Evolutionary conservation across 2,113 vertebrate species (phyloP).

Genomic region (Symphodus melops): DNA sequence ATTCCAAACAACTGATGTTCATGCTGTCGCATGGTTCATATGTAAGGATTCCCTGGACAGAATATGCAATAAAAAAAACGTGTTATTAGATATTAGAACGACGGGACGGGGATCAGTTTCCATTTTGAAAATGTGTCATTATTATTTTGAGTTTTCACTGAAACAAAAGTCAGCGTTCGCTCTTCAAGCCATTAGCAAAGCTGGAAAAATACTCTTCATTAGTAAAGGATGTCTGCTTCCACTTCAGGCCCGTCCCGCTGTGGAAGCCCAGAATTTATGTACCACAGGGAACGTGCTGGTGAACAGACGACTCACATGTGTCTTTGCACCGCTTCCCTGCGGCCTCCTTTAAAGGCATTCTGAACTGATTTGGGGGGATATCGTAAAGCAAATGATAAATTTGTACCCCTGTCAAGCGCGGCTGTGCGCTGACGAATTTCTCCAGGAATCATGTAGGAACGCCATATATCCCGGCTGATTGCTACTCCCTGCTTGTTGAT

Average conservation of each 20-base stretch:
- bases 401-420: constrained; percentile 78
- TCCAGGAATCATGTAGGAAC: constrained; percentile 77
- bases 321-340: constrained; percentile 56
- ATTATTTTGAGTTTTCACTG: constrained; percentile 23
- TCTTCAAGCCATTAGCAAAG: constrained; percentile 56
- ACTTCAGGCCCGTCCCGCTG: constrained; percentile 51
- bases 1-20: constrained; percentile 2
- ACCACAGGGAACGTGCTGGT: constrained; percentile 51
- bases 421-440: constrained; percentile 69
- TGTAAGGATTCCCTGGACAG: constrained; percentile 2
- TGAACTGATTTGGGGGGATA: constrained; percentile 81
- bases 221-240: constrained; percentile 72
- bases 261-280: constrained; percentile 76
- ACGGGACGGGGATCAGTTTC: not conserved
- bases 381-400: constrained; percentile 84
- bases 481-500: constrained; percentile 64
- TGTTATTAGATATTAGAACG: not conserved
- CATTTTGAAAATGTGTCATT: not conserved
- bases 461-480: constrained; percentile 80
- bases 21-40: not conserved
- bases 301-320: constrained; percentile 81
- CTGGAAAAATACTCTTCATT: constrained; percentile 76
- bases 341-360: constrained; percentile 76
- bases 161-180: constrained; percentile 35
- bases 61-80: not conserved